Evolutionary conservation across 2,113 vertebrate species (phyloP).

Genomic region (human (Homo sapiens)): GRCh38 chr21:22488501-22489000

Average conservation of each 20-base stretch:
- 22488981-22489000: neutral
- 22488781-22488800: neutral
- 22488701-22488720: neutral
- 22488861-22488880: neutral
- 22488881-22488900: neutral
- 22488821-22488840: neutral
- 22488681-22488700: fast-evolving
- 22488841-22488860: neutral
- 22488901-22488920: neutral
- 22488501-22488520: neutral
- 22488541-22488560: neutral
- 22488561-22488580: neutral
- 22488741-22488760: neutral
- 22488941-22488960: neutral
- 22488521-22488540: neutral
- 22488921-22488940: neutral
- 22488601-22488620: neutral
- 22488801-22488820: neutral
- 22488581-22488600: neutral
- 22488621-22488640: neutral
- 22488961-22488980: neutral
- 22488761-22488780: neutral
- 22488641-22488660: neutral
- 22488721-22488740: neutral
- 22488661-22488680: neutral